Base-by-base conservation (phyloP, 2,113 vertebrate genomes). In the Chlorodrepanis virens region DNA sequence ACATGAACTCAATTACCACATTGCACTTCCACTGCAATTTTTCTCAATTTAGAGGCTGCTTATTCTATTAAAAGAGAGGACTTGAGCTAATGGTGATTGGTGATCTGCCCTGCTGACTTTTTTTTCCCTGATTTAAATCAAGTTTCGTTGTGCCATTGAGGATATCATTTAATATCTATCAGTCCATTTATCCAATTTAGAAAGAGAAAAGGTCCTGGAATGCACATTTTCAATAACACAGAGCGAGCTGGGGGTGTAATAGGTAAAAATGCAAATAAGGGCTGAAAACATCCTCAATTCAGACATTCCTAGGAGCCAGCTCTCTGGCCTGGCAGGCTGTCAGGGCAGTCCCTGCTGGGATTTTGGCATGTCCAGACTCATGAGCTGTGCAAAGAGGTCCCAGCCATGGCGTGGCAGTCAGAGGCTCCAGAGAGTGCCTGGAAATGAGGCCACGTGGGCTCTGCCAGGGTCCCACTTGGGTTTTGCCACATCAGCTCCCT, bases 1-100 rank as follows among this genome's bases (percentile, higher is more conserved):
- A 33, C 54, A 22, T 60, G 82, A 95, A 94, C 83, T 95, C 24
- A 17, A 87, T 94, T 94, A 90, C 82, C 59, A 83, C 70, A 15
- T 94, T 95, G 91, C 56, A 68, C 78, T 94, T 84, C 77, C 87
- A 83, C 75, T 87, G 77, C 86, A 69, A 96, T 96, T 95, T 96
- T 92, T 94, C 92, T 93, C 78, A 80, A 95, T 97, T 95, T 93
- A 65, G 47, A 63, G 56, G 14, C 54, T 94, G 71, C 68, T 94
- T 90, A 96, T 92, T 93, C 90, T 93, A 86, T 95, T 96, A 92
- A 37, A 77, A 80, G 59, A 50, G 50, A 77, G 70, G 67, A 61
- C 54, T 83, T 86, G 87, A 93, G 54, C 63, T 95, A 97, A 96
- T 93, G 59, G 71, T 93, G 90, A 96, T 94, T 84, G 63, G 87